Evolutionary conservation across 2,888 invertebrate genomes (phyloP), one percentile per base, ranked within the genome.

Genomic region (Litoditis marina): DNA sequence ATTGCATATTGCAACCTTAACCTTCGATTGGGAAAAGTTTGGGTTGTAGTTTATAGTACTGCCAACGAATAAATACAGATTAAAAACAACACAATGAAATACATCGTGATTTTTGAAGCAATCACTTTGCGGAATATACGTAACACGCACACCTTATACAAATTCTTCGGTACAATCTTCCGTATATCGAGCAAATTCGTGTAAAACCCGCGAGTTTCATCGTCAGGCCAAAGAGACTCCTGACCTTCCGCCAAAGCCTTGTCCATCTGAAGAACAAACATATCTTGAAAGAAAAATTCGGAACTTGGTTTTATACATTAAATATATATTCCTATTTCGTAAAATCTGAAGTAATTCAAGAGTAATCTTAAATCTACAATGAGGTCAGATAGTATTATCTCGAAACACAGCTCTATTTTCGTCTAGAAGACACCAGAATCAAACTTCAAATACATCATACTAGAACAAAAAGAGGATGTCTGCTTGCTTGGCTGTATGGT

Each of bases 181-280:
- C 70, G 62, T 13, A 78, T 59, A 54, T 73, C 68, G 11, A 73
- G 66, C 30, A 77, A 63, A 56, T 70, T 68, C 47, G 70, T 71
- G 51, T 78, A 78, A 57, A 78, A 80, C 1, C 68, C 65, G 11
- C 72, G 68, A 8, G 77, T 71, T 58, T 81, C 80, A 8, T 72
- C 69, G 55, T 80, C 79, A 1, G 62, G 71, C 78, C 79, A 81
- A 25, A 80, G 42, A 7, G 65, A 63, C 39, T 76, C 57, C 6
- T 65, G 63, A 11, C 77, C 78, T 47, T 78, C 76, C 7, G 66
- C 73, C n/a, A 77, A 56, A 16, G 70, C 78, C 22, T 62, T 63
- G 7, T 67, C 66, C 60, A 79, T 67, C 72, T 76, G 60, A 25
- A 66, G 59, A 19, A 25, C 19, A 39, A 54, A 22, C 19, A 47